A percentile compares a stretch with the other conserved stretches of the same genome.
Evolutionary conservation across 2,888 invertebrate species (phyloP).

Genomic region (Tinea semifulvella): DNA sequence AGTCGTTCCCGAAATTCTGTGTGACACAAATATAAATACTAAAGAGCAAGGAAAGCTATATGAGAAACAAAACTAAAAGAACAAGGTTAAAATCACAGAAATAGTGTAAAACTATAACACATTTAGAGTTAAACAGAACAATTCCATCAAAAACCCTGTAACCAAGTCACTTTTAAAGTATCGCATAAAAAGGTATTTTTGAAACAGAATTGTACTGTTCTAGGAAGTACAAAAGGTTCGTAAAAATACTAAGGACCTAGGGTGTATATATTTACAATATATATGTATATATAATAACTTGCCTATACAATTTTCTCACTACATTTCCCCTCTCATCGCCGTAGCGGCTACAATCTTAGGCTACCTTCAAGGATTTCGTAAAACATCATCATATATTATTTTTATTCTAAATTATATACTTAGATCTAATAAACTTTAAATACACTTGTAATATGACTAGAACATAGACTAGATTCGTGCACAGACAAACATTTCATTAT

Average conservation of each 20-base stretch:
- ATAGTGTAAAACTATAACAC: not conserved
- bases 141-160: too few relatives aligned
- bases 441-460: not conserved
- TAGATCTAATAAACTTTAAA: slow-evolving; percentile 1
- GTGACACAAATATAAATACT: slow-evolving; percentile 2
- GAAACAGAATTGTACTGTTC: not conserved
- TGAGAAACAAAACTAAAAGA: not conserved
- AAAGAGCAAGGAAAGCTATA: not conserved
- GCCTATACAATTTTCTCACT: slow-evolving; percentile 37
- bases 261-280: slow-evolving; percentile 31
- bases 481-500: not conserved
- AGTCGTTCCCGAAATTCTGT: too few relatives aligned
- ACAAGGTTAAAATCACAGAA: not conserved
- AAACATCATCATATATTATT: not conserved
- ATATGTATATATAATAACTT: slow-evolving; percentile 8
- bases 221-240: slow-evolving; percentile 55
- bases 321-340: slow-evolving; percentile 36
- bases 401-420: not conserved
- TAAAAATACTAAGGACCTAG: slow-evolving; percentile 56
- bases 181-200: not conserved
- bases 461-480: slow-evolving; percentile 6
- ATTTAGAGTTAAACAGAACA: not conserved
- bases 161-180: too few relatives aligned
- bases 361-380: slow-evolving; percentile 9
- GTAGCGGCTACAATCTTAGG: slow-evolving; percentile 3